Evolutionary conservation across 2,888 invertebrate genomes (phyloP).

Genomic region (Andrena bucephala): DNA sequence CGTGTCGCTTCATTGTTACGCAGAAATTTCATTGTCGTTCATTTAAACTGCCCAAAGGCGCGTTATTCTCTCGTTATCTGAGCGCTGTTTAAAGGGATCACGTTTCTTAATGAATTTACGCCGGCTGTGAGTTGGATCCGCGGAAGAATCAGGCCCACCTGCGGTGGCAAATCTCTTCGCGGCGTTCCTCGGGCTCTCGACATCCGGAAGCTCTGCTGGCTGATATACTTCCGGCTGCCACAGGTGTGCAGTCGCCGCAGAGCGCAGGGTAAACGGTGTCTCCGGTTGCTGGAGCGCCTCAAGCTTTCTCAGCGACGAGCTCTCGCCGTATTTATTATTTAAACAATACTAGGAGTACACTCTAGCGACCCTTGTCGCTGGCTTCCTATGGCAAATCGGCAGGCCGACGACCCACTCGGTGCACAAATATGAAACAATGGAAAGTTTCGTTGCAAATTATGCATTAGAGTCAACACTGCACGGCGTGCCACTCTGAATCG

Average conservation of each 20-base stretch:
- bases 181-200: neutral
- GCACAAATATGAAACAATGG: neutral
- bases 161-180: neutral
- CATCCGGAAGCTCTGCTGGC: constrained; percentile 7
- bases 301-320: constrained; percentile 1
- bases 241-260: constrained; percentile 26
- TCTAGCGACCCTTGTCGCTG: neutral
- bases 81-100: neutral
- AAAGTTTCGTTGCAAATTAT: too few species aligned
- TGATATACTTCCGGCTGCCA: constrained; percentile 25
- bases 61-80: neutral
- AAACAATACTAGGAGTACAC: neutral
- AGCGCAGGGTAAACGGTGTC: constrained; percentile 5
- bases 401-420: neutral
- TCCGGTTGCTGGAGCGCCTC: neutral
- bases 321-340: constrained; percentile 39
- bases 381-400: neutral
- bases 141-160: neutral
- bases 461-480: too few species aligned
- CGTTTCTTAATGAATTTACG: constrained; percentile 20
- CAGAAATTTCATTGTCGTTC: neutral
- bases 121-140: neutral
- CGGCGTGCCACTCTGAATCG: too few species aligned
- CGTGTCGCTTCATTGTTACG: neutral
- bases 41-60: neutral